Conservation (phyloP, 2,797 vertebrate genomes). For the Silurus aristotelis region DNA sequence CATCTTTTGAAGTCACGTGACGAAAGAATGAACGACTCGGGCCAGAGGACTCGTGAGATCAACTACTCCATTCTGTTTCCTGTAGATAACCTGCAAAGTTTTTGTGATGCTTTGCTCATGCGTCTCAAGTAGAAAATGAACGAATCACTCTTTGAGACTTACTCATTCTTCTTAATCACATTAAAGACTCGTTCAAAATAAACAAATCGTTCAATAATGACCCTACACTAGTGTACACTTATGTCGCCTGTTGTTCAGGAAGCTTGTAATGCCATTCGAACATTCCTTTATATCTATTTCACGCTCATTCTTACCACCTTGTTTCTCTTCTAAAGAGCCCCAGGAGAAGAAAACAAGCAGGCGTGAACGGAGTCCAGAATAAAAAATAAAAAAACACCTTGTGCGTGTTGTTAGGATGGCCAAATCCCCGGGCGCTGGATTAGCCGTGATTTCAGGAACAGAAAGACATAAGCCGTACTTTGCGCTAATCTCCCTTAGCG, state of each 20-base stretch:
- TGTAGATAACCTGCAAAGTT: too few species aligned
- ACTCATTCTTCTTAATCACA: too few species aligned
- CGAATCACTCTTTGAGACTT: too few species aligned
- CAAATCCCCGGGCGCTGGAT: slow-evolving; percentile 55
- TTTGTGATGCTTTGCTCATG: too few species aligned
- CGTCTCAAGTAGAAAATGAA: too few species aligned
- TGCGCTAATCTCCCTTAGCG: slow-evolving; percentile 55
- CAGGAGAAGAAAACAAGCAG: slow-evolving; percentile 31
- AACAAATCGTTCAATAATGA: too few species aligned
- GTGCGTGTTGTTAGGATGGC: slow-evolving; percentile 46
- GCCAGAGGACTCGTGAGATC: too few species aligned
- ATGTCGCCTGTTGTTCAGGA: neutral
- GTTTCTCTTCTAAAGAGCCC: slow-evolving; percentile 27
- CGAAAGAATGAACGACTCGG: too few species aligned
- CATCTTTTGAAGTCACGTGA: too few species aligned
- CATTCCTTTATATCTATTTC: neutral
- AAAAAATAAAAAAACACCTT: slow-evolving; percentile 31
- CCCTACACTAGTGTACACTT: too few species aligned
- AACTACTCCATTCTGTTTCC: too few species aligned
- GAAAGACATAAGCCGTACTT: slow-evolving; percentile 46
- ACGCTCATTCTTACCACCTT: neutral
- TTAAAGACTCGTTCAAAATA: too few species aligned
- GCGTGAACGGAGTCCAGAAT: slow-evolving; percentile 21
- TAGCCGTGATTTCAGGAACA: slow-evolving; percentile 56
- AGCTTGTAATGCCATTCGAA: neutral